Percentiles rank a stretch among this genome's conserved stretches.
Evolutionary conservation across 2,113 vertebrate genomes (phyloP).

Genomic region (Sinocyclocheilus grahami): DNA sequence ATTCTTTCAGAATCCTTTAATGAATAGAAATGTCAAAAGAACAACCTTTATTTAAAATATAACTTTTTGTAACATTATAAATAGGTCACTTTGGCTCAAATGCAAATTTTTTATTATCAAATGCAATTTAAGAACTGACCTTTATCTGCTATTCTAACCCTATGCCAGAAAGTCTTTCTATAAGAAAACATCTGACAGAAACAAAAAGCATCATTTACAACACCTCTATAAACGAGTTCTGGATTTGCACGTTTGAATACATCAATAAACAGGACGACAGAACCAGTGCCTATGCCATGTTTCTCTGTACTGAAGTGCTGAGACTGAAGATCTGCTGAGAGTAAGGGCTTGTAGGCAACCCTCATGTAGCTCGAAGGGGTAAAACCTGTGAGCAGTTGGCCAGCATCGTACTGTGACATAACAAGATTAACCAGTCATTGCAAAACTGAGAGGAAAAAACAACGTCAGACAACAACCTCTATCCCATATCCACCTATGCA

Average conservation of each 20-base stretch:
- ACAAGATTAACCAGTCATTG: constrained; percentile 31
- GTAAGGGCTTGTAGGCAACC: background rate
- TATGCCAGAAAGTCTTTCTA: background rate
- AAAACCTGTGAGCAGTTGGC: constrained; percentile 12
- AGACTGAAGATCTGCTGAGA: constrained; percentile 10
- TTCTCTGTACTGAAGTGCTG: background rate
- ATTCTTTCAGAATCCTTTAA: background rate
- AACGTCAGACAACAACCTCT: background rate
- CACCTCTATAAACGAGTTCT: background rate
- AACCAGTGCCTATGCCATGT: background rate
- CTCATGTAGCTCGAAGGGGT: background rate
- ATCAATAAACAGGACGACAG: background rate
- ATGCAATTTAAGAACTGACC: background rate
- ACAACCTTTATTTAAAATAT: background rate
- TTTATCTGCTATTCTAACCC: background rate
- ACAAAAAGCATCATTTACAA: background rate
- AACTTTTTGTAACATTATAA: background rate
- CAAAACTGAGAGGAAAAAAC: constrained; percentile 19
- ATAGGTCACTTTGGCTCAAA: background rate
- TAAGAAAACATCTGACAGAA: background rate
- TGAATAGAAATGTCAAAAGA: background rate
- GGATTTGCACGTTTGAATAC: background rate
- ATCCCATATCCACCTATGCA: background rate
- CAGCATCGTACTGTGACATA: constrained; percentile 36
- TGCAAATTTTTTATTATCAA: too few relatives aligned